Base-by-base conservation (phyloP, 2,113 vertebrate species). In the Alosa alosa region DNA sequence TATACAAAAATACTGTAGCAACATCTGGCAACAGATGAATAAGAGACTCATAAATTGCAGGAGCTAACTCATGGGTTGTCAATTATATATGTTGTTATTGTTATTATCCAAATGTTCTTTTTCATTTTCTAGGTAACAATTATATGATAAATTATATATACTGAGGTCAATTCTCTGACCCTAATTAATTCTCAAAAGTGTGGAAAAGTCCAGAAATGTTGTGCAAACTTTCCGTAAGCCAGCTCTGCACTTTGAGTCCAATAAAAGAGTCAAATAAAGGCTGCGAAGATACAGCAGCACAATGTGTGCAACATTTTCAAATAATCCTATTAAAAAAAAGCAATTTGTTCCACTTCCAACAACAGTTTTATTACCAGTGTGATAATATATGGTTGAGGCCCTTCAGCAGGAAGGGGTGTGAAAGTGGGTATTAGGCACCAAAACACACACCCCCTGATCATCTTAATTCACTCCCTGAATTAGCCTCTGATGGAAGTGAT, bases 321-420 rank as follows among this genome's bases (percentile, higher is more conserved):
- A 92, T 92, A 92, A 94, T 93, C 92, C 90, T 88, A 90, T 94
- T 94, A 92, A 90, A 39, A 93, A 93, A 89, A 89, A 86, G 83
- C 89, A 87, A 91, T 94, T 92, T 88, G 90, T 93, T 92, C 88
- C 89, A 89, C 90, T 89, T 90, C 87, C 87, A 89, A 86, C 85
- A 89, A 82, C 88, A 83, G 72, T 85, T 86, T 91, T 88, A 87
- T 93, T 92, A 89, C 91, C 83, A 84, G 86, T 49, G 78, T 50
- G 82, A 90, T 91, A 87, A 89, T 86, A 83, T 87, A 87, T 60
- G 86, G 68, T 47, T 83, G 81, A 88, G 84, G 81, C 49, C 86
- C 87, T 92, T 85, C 50, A 64, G 45, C 82, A 55, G 86, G 75
- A 82, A 78, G 72, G 81, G 17, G 64, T 75, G 5, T 49, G 44